Conservation (phyloP, 2,797 vertebrate species). For the Columba guinea region DNA sequence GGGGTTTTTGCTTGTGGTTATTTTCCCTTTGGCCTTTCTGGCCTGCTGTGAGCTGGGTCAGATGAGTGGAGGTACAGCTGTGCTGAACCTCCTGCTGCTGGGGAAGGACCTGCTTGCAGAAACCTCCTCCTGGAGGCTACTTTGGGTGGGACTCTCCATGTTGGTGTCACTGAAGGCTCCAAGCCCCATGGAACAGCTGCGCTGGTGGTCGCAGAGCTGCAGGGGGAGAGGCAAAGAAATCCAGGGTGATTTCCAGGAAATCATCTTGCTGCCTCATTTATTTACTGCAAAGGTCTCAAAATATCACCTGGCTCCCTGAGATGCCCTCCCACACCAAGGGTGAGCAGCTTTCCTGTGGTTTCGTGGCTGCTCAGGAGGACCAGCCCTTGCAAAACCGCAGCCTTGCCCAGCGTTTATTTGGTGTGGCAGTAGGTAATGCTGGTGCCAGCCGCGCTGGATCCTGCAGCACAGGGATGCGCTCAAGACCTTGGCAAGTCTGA, state of each 20-base stretch:
- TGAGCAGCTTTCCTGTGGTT: not conserved
- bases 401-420: not conserved
- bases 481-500: fast-evolving
- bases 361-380: not conserved
- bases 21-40: not conserved
- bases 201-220: not conserved
- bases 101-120: not conserved
- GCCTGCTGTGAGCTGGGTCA: not conserved
- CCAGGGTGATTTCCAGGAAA: not conserved
- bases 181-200: fast-evolving
- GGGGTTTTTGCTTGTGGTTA: not conserved
- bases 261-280: not conserved
- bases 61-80: fast-evolving
- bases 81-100: not conserved
- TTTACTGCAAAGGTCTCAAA: conserved; percentile 6
- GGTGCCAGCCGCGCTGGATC: fast-evolving
- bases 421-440: not conserved
- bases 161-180: not conserved
- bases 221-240: not conserved
- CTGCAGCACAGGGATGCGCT: not conserved
- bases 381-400: not conserved
- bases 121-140: not conserved
- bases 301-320: not conserved
- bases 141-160: fast-evolving
- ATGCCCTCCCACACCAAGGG: fast-evolving